Evolutionary conservation across 2,113 vertebrate genomes (phyloP), one percentile per base, ranked within the genome.

Genomic region (Heliornis fulica): DNA sequence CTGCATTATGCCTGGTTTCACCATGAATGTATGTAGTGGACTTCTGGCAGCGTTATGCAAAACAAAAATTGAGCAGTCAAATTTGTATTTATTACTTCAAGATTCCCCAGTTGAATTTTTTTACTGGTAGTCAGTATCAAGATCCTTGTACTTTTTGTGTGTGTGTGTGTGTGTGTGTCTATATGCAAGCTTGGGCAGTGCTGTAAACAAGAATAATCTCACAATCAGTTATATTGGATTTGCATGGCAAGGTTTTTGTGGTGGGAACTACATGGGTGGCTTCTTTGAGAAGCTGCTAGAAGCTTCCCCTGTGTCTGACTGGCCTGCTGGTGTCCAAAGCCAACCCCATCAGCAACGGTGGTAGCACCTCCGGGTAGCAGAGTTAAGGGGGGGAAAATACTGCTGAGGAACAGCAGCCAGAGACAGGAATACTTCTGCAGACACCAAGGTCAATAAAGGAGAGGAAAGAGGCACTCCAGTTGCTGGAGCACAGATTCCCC

Each of bases 261-360:
- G 40, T 2, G 4, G 18, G 16, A 7, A 7, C 26, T 11, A 51
- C 25, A 26, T 23, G 50, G 50, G 50, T 51, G 50, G 50, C 50
- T 51, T 51, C 50, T 26, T 23, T 50, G 48, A 50, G 13, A 50
- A 50, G 9, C 26, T 14, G 9, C 20, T 14, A 19, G n/a, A 36
- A 36, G 26, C 20, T 66, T 65, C 9, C 20, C 9, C 50, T 2
- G 2, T 68, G 41, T 46, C 20, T 1, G 21, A 51, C 2, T 1
- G 45, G 40, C 21, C 45, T 1, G 3, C 29, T 1, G 2, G 22
- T 51, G 46, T 29, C 46, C 40, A 63, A 60, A 54, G 45, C 64
- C 1, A 3, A 83, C 36, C 38, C 48, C 20, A 16, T 32, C 29
- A 18, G 28, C 1, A 10, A 28, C 0, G 3, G n/a, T 38, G 13